These are phyloP conservation scores for Dynastes maya DNA, from an alignment of 2,888 invertebrate species.

Conservation along the genomic window DNA sequence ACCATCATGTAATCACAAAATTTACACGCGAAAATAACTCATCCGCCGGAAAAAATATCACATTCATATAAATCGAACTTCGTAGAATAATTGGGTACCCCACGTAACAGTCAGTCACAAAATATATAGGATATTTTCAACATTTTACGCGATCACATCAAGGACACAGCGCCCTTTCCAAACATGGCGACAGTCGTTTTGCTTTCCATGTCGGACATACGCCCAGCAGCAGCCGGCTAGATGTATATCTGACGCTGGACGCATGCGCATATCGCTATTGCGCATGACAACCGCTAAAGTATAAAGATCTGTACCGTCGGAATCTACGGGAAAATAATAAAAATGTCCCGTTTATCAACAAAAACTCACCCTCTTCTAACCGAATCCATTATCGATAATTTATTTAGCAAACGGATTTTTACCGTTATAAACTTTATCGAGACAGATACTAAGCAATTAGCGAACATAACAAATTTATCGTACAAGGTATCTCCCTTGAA, in stretches of 20 bases:
- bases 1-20: slow-evolving; percentile 81
- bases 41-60: slow-evolving; percentile 73
- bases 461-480: slow-evolving; percentile 65
- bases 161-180: slow-evolving; percentile 70
- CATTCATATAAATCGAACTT: slow-evolving; percentile 68
- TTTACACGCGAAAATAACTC: slow-evolving; percentile 74
- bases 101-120: slow-evolving; percentile 73
- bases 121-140: slow-evolving; percentile 72
- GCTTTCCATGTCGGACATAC: slow-evolving; percentile 62
- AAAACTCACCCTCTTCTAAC: slow-evolving; percentile 67
- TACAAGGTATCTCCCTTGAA: slow-evolving; percentile 56
- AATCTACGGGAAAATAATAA: slow-evolving; percentile 43
- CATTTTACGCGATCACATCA: slow-evolving; percentile 71
- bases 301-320: slow-evolving; percentile 38
- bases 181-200: slow-evolving; percentile 73
- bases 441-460: slow-evolving; percentile 74
- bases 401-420: slow-evolving; percentile 73
- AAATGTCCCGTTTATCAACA: slow-evolving; percentile 59
- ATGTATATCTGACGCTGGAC: slow-evolving; percentile 54
- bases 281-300: slow-evolving; percentile 55
- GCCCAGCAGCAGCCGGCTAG: slow-evolving; percentile 61
- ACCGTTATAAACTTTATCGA: slow-evolving; percentile 75
- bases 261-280: slow-evolving; percentile 57
- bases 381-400: slow-evolving; percentile 68
- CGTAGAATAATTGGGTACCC: slow-evolving; percentile 72